These are phyloP conservation scores for Pantherophis guttatus DNA, from an alignment of 2,113 vertebrate species.

Conservation along the genomic window DNA sequence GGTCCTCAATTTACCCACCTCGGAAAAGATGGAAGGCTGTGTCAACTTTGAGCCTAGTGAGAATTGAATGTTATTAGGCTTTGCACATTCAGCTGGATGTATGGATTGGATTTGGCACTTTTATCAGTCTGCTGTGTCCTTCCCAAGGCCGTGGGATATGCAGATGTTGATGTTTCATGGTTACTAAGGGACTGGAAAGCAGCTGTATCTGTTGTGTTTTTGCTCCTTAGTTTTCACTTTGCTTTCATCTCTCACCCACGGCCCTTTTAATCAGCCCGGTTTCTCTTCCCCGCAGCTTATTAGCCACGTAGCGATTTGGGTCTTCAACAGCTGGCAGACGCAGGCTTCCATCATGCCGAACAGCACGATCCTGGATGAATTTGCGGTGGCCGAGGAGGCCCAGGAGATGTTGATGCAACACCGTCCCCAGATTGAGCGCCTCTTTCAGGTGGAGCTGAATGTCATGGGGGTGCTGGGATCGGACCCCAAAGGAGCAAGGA, in stretches of 20 bases:
- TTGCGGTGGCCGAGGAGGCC: background rate
- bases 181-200: background rate
- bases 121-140: background rate
- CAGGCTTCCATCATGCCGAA: background rate
- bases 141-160: background rate
- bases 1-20: background rate
- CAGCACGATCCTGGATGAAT: constrained; percentile 1
- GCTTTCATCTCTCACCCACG: background rate
- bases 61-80: background rate
- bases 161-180: background rate
- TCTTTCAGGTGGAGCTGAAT: constrained; percentile 18
- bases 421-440: constrained; percentile 6
- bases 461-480: constrained; percentile 13
- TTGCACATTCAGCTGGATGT: background rate
- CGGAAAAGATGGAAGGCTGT: background rate
- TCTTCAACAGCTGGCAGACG: background rate
- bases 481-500: background rate
- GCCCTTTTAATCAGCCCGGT: too few species aligned
- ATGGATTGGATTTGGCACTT: background rate
- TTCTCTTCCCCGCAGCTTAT: background rate
- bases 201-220: background rate
- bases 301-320: background rate
- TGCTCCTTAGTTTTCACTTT: background rate
- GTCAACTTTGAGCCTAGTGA: background rate
- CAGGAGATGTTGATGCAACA: constrained; percentile 8